A percentile compares a stretch with the other conserved stretches of the same genome.
These are phyloP conservation scores for Eurytemora carolleeae DNA, from an alignment of 1,140 invertebrate species.

Conservation along the genomic window DNA sequence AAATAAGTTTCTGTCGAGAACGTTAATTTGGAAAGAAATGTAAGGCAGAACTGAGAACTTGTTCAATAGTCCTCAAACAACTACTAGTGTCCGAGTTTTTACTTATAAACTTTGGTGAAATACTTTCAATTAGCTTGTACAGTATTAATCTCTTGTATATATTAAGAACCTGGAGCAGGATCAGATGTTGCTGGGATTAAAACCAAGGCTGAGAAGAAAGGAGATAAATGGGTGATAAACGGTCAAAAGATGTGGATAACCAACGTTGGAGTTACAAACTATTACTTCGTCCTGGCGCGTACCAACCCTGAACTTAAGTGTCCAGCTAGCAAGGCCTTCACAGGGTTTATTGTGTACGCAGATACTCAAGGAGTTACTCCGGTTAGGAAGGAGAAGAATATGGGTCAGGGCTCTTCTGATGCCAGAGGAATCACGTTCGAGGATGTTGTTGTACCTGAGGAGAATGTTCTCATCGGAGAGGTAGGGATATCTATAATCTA, in stretches of 20 bases:
- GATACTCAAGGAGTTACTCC: constrained; percentile 62
- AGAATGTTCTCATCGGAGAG: constrained; percentile 68
- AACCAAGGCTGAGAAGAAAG: constrained; percentile 74
- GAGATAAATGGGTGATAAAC: constrained; percentile 81
- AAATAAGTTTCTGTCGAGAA: no score
- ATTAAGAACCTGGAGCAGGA: constrained; percentile 76
- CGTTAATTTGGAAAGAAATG: no score
- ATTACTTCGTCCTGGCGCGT: constrained; percentile 90
- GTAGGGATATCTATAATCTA: no score
- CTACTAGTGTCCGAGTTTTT: no score
- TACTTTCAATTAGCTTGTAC: no score
- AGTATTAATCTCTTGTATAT: no score
- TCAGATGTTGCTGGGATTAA: constrained; percentile 76
- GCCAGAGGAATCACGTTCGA: constrained; percentile 92
- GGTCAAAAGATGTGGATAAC: constrained; percentile 99
- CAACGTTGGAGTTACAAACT: constrained; percentile 85
- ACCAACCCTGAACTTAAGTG: constrained; percentile 82
- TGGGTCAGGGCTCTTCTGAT: constrained; percentile 90
- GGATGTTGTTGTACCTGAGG: constrained; percentile 81
- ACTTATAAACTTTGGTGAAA: no score
- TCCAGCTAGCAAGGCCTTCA: constrained; percentile 74
- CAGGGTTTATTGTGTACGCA: constrained; percentile 84
- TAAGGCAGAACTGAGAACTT: no score
- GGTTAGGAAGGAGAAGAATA: constrained; percentile 83
- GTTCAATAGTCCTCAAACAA: no score